Base-by-base conservation (phyloP, 2,888 invertebrate genomes). In the Cyclophora punctaria region DNA sequence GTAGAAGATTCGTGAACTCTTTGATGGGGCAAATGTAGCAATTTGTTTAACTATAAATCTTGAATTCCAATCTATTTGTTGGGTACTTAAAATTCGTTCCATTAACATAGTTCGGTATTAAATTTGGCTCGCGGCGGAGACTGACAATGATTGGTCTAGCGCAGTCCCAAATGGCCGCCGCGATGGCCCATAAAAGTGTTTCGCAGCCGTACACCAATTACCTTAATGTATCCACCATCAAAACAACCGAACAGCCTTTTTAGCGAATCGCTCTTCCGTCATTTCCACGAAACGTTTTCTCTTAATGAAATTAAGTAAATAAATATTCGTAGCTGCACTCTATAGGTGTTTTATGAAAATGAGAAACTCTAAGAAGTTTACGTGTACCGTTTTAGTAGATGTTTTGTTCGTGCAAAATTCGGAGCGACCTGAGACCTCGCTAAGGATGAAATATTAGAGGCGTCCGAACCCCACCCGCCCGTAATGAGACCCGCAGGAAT, bases 401-500 rank as follows among this genome's bases (percentile, higher is more conserved):
- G 50, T 57, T 56, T 67, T 71, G 69, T 71, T 71, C 66, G 61
- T 68, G 67, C 63, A 62, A 4, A 37, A 58, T 66, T 63, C 61
- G 62, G 65, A 63, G 60, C 58, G 64, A 57, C 66, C 60, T 37
- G 37, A 37, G 37, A 37, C 37, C 37, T 37, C 64, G 71, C 69
- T 79, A 78, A 78, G 73, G 73, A 80, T 85, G 77, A 86, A 81
- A 85, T 83, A 85, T 86, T 78, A 72, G 72, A 75, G 74, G 79
- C 77, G 79, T 79, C 75, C 73, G 67, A 71, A 72, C 74, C 71
- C 75, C 68, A 77, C 74, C 75, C 73, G 63, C 69, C 70, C 67
- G 73, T 87, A 85, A 87, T 83, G 87, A 88, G 85, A 66, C 87
- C 83, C 85, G 62, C 63, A 76, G 85, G 88, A 83, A 80, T 83